These are phyloP conservation scores for Pycnomerus fuliginosus DNA, from an alignment of 2,888 invertebrate species.

Conservation along the genomic window DNA sequence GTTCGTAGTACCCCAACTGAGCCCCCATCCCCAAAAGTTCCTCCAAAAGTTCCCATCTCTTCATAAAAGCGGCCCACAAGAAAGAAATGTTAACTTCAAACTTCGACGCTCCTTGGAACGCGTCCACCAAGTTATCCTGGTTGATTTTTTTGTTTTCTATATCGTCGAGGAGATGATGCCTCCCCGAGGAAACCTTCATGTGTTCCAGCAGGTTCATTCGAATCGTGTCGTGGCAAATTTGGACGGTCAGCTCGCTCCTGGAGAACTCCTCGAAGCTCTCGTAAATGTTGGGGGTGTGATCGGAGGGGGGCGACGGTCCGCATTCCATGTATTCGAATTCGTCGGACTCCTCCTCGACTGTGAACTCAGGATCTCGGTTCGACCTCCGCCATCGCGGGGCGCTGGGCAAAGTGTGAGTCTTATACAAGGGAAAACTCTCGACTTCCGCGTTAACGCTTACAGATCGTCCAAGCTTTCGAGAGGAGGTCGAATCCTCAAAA, in stretches of 20 bases:
- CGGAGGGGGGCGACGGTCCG: conserved; percentile 77
- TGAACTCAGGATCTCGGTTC: conserved; percentile 43
- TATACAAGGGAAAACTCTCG: conserved; percentile 49
- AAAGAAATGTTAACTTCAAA: conserved; percentile 71
- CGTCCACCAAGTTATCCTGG: conserved; percentile 57
- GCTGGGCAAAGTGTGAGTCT: conserved; percentile 38
- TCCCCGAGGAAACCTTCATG: conserved; percentile 67
- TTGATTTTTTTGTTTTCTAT: conserved; percentile 68
- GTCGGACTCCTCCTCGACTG: conserved; percentile 67
- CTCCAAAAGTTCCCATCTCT: conserved; percentile 66
- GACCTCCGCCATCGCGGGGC: conserved; percentile 42
- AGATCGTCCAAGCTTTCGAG: conserved; percentile 49
- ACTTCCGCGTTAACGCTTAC: conserved; percentile 52
- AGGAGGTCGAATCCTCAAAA: conserved; percentile 42
- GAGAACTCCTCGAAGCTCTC: conserved; percentile 72
- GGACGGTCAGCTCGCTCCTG: conserved; percentile 67
- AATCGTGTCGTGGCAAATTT: conserved; percentile 72
- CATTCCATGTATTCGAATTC: conserved; percentile 78
- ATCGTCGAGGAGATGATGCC: conserved; percentile 69
- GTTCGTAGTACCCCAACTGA: conserved; percentile 69
- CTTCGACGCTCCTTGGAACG: conserved; percentile 60
- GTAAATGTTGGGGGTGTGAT: conserved; percentile 78
- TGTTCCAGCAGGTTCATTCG: conserved; percentile 73
- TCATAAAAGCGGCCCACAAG: conserved; percentile 74
- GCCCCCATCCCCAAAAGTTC: conserved; percentile 67